Evolutionary conservation across 2,888 invertebrate genomes (phyloP).

Genomic region (Didymodactylos carnosus): DNA sequence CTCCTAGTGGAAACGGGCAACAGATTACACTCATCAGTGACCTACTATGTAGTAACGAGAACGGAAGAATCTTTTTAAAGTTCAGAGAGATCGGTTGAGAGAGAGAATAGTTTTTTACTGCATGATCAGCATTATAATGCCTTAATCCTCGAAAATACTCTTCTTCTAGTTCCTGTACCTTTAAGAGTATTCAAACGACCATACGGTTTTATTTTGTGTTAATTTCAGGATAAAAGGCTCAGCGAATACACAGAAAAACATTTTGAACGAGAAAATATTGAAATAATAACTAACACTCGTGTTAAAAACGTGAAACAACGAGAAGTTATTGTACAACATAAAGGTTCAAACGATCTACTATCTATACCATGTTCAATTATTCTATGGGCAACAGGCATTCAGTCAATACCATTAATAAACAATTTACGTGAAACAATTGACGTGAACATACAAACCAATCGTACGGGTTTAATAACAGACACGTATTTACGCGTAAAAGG

Average conservation of each 20-base stretch:
- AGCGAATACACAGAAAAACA: neutral
- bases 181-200: no score
- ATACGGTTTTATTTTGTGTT: neutral
- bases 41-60: no score
- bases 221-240: neutral
- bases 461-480: slow-evolving; percentile 25
- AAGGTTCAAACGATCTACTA: slow-evolving; percentile 6
- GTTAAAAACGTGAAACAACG: neutral
- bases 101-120: no score
- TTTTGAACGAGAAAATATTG: slow-evolving; percentile 1
- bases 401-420: slow-evolving; percentile 18
- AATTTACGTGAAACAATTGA: neutral
- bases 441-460: neutral
- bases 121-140: no score
- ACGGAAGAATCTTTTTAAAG: no score
- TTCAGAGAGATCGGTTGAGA: no score
- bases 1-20: no score
- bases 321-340: neutral
- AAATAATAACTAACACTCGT: neutral
- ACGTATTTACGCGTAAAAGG: slow-evolving; percentile 20
- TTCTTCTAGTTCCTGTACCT: no score
- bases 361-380: slow-evolving; percentile 32
- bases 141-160: no score
- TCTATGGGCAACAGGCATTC: slow-evolving; percentile 35
- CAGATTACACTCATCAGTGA: no score